phyloP scores from a whole-genome alignment of 2,797 vertebrate species.

The Microctenopoma lineatum region DNA sequence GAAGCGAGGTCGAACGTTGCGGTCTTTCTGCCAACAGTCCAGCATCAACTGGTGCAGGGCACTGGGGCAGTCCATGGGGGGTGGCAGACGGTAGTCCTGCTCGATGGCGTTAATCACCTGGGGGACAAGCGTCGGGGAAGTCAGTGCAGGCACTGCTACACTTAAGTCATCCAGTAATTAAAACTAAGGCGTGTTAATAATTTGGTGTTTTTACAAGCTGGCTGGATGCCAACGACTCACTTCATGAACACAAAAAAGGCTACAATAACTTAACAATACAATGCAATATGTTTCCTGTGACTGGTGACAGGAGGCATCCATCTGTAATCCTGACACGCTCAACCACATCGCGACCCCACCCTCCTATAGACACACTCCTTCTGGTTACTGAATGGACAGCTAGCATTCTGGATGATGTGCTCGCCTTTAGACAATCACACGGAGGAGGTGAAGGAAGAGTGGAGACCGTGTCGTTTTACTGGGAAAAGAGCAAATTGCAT shows the following conservation, averaged over 20 bases:
- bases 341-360: neutral
- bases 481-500: conserved; percentile 52
- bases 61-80: conserved; percentile 98
- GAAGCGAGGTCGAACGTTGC: conserved; percentile 96
- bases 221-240: conserved; percentile 9
- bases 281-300: conserved; percentile 3
- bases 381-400: conserved; percentile 44
- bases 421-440: conserved; percentile 59
- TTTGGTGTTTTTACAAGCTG: conserved; percentile 15
- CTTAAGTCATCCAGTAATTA: conserved; percentile 4
- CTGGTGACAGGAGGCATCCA: conserved; percentile 13
- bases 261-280: conserved; percentile 3
- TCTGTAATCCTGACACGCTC: conserved; percentile 19
- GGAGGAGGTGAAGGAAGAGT: conserved; percentile 16
- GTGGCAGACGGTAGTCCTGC: conserved; percentile 97
- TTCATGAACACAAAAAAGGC: conserved; percentile 20
- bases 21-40: conserved; percentile 99
- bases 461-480: conserved; percentile 33
- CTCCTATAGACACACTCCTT: conserved; percentile 15
- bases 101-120: conserved; percentile 99
- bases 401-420: conserved; percentile 54
- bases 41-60: conserved; percentile 98
- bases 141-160: neutral
- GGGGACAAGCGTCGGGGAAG: neutral
- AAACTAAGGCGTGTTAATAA: conserved; percentile 1